Base-by-base conservation (phyloP, 2,113 vertebrate genomes). In the Ahaetulla prasina region DNA sequence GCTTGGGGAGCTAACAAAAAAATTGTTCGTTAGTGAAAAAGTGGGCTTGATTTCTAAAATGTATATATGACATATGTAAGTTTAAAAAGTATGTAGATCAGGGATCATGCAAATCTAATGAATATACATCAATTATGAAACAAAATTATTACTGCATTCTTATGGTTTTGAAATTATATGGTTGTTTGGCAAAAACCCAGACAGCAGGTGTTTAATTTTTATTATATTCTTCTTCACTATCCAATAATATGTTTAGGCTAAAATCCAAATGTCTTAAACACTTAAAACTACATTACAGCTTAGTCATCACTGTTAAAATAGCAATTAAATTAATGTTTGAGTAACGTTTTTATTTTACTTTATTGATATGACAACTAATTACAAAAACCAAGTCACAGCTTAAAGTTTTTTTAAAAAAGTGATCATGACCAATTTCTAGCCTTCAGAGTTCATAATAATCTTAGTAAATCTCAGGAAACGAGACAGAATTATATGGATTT, bases 191-290 rank as follows among this genome's bases (percentile, higher is more conserved):
- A 80, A 39, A 50, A 27, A 80, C 25, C 68, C n/a, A 30, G 49
- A 39, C 91, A 88, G 43, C 49, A 92, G 60, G 91, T 80, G 45
- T 54, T 80, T 89, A n/a, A 43, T 88, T 92, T 55, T 92, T 92
- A 92, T 89, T 89, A 84, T 47, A 92, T 88, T 35, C 18, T 12
- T 92, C 50, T 84, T 16, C 39, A 8, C 18, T 80, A 80, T 55
- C 74, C 49, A 88, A 92, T 39, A 92, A 74, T 45, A 88, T 54
- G 50, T 27, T 16, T 30, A n/a, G 57, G 60, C 60, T 39, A 53
- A 45, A 92, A 88, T 80, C 60, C 23, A 80, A 92, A 53, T 8
- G 11, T 43, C 2, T 88, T 88, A 45, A 68, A 68, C 68, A 74
- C n/a, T 30, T 45, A 39, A 80, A 74, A 68, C 35, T 84, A 87